Evolutionary conservation across 2,113 vertebrate species (phyloP).

Genomic region (Erpornis zantholeuca): DNA sequence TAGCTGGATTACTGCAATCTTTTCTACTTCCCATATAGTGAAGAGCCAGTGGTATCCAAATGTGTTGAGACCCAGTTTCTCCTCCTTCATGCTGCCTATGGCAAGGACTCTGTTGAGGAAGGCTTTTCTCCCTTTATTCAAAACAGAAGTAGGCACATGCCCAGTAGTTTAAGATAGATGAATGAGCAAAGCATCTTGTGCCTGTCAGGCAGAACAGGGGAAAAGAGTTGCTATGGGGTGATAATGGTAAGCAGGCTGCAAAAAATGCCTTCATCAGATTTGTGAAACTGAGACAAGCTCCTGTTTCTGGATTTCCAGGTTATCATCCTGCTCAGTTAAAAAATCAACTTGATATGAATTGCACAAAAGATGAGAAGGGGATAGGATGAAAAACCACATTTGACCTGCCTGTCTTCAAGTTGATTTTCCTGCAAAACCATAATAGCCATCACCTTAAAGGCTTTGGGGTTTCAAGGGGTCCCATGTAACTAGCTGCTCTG

Average conservation of each 20-base stretch:
- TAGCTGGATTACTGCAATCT: background rate
- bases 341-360: background rate
- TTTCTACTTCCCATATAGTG: background rate
- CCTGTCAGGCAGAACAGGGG: background rate
- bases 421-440: background rate
- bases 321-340: background rate
- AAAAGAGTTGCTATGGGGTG: background rate
- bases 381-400: background rate
- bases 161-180: background rate
- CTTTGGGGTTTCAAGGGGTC: background rate
- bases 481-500: background rate
- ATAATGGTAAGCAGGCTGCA: background rate
- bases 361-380: background rate
- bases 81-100: background rate
- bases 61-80: background rate
- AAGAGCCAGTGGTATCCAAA: background rate
- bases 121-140: background rate
- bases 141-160: background rate
- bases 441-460: background rate
- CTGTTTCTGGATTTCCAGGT: background rate
- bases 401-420: background rate
- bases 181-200: background rate
- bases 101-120: background rate
- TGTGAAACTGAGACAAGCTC: background rate
- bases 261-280: background rate